A percentile compares a stretch with the other conserved stretches of the same genome.
Conservation (phyloP, 2,113 vertebrate genomes). For the Nesogale talazaci region DNA sequence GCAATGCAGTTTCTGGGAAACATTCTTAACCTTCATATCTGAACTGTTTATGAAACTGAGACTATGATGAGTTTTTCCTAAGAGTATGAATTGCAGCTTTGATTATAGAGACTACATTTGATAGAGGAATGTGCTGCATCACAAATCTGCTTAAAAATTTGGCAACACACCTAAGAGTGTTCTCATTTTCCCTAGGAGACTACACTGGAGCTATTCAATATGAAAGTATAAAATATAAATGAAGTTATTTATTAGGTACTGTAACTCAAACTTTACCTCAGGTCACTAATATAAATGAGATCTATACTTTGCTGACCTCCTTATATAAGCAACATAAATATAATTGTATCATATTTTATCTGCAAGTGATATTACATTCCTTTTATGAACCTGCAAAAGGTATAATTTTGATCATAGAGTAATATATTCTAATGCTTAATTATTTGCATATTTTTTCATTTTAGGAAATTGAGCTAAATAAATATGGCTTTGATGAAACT, state of each 20-base stretch:
- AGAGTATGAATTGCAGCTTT: not conserved
- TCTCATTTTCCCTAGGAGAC: slow-evolving; percentile 68
- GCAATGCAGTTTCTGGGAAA: not conserved
- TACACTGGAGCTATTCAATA: slow-evolving; percentile 8
- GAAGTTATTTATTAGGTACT: slow-evolving; percentile 79
- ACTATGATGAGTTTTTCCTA: not conserved
- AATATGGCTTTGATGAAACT: no score
- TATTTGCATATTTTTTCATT: not conserved
- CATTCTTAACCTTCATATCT: not conserved
- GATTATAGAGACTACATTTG: not conserved
- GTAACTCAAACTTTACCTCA: slow-evolving; percentile 73
- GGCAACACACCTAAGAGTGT: slow-evolving; percentile 52
- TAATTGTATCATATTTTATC: slow-evolving; percentile 62
- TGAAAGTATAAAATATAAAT: slow-evolving; percentile 81
- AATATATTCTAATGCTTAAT: slow-evolving; percentile 41
- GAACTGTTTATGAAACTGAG: not conserved
- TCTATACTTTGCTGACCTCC: slow-evolving; percentile 40
- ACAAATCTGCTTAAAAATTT: slow-evolving; percentile 54
- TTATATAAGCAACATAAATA: slow-evolving; percentile 66
- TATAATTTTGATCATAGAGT: slow-evolving; percentile 57
- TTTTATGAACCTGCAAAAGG: not conserved
- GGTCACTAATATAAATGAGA: slow-evolving; percentile 75
- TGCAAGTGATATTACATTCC: slow-evolving; percentile 65
- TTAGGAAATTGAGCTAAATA: no score
- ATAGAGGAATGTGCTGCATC: slow-evolving; percentile 39